Conservation (phyloP, 1,140 invertebrate genomes). For the Samia ricini region DNA sequence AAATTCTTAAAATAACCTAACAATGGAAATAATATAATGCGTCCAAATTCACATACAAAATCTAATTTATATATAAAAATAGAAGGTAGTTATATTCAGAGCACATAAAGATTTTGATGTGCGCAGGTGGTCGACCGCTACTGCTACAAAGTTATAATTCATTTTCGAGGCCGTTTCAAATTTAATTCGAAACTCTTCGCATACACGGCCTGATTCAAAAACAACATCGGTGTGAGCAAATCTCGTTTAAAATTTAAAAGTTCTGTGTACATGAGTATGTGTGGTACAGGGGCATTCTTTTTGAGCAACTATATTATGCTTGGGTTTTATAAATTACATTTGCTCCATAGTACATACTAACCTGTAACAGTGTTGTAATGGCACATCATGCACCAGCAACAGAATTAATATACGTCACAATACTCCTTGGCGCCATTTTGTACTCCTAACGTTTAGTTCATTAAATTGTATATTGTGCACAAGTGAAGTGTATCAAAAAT, state of each 20-base stretch:
- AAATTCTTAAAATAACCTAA: no score
- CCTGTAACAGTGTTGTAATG: no score
- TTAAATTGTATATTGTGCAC: no score
- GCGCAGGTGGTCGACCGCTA: background rate
- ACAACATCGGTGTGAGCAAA: constrained; percentile 21
- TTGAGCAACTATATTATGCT: no score
- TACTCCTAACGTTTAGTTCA: no score
- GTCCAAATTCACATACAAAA: background rate
- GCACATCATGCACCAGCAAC: no score
- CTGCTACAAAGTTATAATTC: constrained; percentile 25
- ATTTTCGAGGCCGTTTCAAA: constrained; percentile 20
- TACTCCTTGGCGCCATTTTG: no score
- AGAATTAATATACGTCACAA: no score
- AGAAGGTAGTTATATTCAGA: background rate
- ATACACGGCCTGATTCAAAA: constrained; percentile 17
- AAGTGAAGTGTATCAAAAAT: no score
- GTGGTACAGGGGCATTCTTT: background rate
- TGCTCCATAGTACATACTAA: no score
- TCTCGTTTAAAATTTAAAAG: constrained; percentile 30
- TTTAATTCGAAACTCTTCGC: constrained; percentile 23
- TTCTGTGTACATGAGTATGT: constrained; percentile 7
- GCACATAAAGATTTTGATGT: background rate
- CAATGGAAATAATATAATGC: background rate
- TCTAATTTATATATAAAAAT: background rate
- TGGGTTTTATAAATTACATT: no score